Conservation (phyloP, 2,888 invertebrate species). For the Agelastica alni region DNA sequence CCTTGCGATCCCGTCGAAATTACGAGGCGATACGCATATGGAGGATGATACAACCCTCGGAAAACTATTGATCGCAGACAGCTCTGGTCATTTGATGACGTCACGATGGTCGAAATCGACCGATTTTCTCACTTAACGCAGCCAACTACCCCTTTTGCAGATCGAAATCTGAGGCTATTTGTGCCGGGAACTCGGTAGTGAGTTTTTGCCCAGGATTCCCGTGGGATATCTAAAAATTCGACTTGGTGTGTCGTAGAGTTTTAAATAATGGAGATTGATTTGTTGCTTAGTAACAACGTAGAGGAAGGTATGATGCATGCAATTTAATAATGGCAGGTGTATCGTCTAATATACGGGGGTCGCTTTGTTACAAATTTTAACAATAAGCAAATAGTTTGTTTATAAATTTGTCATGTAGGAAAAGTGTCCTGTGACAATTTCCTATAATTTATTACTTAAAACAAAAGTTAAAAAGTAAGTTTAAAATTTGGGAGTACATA, state of each 20-base stretch:
- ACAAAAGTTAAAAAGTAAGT: no score
- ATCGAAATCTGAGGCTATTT: slow-evolving; percentile 37
- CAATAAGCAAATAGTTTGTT: no score
- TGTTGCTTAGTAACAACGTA: slow-evolving; percentile 26
- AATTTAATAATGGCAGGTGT: slow-evolving; percentile 6
- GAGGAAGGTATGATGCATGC: slow-evolving; percentile 25
- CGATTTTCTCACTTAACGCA: slow-evolving; percentile 40
- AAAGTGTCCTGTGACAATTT: no score
- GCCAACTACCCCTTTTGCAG: slow-evolving; percentile 38
- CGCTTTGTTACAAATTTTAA: not conserved
- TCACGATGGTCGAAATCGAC: slow-evolving; percentile 54
- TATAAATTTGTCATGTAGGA: no score
- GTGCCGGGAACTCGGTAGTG: slow-evolving; percentile 23
- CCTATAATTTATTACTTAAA: no score
- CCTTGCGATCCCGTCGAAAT: no score
- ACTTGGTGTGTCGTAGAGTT: slow-evolving; percentile 10
- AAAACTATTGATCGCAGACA: slow-evolving; percentile 55
- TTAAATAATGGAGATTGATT: slow-evolving; percentile 25
- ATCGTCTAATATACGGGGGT: slow-evolving; percentile 3
- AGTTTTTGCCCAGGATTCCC: slow-evolving; percentile 17
- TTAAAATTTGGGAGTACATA: no score
- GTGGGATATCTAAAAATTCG: slow-evolving; percentile 12
- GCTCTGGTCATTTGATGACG: slow-evolving; percentile 53
- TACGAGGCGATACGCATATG: slow-evolving; percentile 7
- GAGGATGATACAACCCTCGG: slow-evolving; percentile 32